A percentile compares a stretch with the other conserved stretches of the same genome.
Conservation (phyloP, 2,113 vertebrate species). For the Tragelaphus imberbis region DNA sequence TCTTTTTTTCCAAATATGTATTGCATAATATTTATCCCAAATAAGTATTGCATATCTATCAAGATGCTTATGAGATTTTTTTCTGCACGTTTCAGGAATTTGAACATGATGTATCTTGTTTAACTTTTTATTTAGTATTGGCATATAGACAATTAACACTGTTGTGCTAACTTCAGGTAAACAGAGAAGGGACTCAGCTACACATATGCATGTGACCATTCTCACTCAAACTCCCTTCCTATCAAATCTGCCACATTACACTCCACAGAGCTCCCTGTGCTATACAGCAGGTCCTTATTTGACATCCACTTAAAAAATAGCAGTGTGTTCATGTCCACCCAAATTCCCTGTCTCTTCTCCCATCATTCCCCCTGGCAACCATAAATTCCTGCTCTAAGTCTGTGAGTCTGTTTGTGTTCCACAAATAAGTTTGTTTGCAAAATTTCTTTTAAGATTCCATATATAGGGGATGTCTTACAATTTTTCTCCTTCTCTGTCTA, state of each 20-base stretch:
- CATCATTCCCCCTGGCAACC: too few species aligned
- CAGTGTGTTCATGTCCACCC: background rate
- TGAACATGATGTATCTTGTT: background rate
- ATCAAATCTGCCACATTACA: background rate
- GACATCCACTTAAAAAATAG: background rate
- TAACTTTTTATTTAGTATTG: too few species aligned
- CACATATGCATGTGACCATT: background rate
- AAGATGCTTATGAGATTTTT: background rate
- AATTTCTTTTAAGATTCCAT: too few species aligned
- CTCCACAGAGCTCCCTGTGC: background rate
- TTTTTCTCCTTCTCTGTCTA: too few species aligned
- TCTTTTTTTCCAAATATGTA: background rate
- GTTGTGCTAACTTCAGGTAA: background rate
- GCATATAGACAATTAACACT: background rate
- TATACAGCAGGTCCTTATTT: background rate
- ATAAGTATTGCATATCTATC: fast-evolving
- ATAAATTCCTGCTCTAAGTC: too few species aligned
- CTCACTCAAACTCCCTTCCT: background rate
- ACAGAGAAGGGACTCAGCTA: background rate
- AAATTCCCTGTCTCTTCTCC: too few species aligned
- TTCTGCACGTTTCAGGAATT: background rate
- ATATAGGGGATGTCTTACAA: too few species aligned
- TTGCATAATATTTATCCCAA: background rate
- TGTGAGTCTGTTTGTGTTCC: too few species aligned
- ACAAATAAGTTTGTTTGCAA: too few species aligned